Base-by-base conservation (phyloP, 2,797 vertebrate genomes). In the Siniperca undulata region DNA sequence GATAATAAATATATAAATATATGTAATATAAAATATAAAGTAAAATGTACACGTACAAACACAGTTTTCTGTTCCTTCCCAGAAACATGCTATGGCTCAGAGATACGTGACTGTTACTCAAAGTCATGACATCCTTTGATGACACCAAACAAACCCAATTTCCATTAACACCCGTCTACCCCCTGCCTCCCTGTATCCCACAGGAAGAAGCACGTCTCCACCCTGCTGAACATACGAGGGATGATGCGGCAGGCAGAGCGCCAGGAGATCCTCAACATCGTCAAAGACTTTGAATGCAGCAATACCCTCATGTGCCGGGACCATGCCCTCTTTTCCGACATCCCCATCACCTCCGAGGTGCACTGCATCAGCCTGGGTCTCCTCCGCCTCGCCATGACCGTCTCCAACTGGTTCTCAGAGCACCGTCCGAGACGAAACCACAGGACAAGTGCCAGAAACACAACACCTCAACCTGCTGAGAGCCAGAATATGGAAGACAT, bases 181-280 rank as follows among this genome's bases (percentile, higher is more conserved):
- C 55, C 24, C 74, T 50, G 64, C 84, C 82, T 82, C 84, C 20
- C 27, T 38, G 40, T 50, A 68, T 90, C 86, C 73, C 44, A 65
- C 94, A 97, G 96, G 92, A 96, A 96, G 90, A 96, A 96, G 86
- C 98, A 99, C 0, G 94, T 98, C 82, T 96, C 97, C 0, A 96
- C 97, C 56, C 92, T 99, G 70, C 90, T 98, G 55, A 97, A 98
- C 17, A 87, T 98, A n/a, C 95, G 97, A 0, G 97, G 98, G 7
- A 95, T 98, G 89, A 96, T 95, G 87, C 94, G 94, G 56, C 94
- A 95, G 17, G 89, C 93, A 0, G 94, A 96, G 19, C 96, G 97
- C 0, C 97, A 97, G 52, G 97, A 96, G 95, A 97, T 99, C 87
- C 93, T 98, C 88, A 97, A 96, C 0, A 94, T 97, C 0, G 94